phyloP scores from a whole-genome alignment of 2,888 invertebrate genomes.

The Fragum sueziense region DNA sequence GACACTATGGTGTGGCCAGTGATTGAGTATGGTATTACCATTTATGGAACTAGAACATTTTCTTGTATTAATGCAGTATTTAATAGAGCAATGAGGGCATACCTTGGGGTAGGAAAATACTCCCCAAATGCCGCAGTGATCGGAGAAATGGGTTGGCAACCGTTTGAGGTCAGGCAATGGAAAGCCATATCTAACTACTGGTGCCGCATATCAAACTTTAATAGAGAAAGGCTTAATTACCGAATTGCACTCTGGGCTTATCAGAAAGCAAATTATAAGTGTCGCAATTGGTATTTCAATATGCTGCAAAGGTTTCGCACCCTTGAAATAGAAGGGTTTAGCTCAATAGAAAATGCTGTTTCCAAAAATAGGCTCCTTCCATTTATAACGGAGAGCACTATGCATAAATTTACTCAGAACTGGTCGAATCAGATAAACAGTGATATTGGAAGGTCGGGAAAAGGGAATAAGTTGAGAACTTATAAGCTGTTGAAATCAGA shows the following conservation, averaged over 20 bases:
- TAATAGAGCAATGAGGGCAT: not conserved
- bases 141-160: conserved; percentile 31
- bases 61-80: conserved; percentile 16
- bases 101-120: conserved; percentile 21
- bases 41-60: conserved; percentile 4
- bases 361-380: too few species aligned
- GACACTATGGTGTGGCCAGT: conserved; percentile 49
- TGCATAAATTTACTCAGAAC: too few species aligned
- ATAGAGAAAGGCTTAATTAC: not conserved
- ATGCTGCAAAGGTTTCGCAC: too few species aligned
- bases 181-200: conserved; percentile 12
- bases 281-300: not conserved
- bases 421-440: too few species aligned
- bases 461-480: too few species aligned
- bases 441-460: too few species aligned
- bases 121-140: conserved; percentile 17
- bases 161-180: not conserved
- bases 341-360: too few species aligned
- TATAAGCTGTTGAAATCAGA: too few species aligned
- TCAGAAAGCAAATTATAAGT: not conserved
- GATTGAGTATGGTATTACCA: conserved; percentile 39
- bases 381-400: too few species aligned
- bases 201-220: not conserved
- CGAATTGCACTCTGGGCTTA: not conserved
- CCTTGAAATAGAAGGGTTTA: too few species aligned